Evolutionary conservation across 2,888 invertebrate species (phyloP), one percentile per base, ranked within the genome.

Genomic region (Pasiphila rectangulata): DNA sequence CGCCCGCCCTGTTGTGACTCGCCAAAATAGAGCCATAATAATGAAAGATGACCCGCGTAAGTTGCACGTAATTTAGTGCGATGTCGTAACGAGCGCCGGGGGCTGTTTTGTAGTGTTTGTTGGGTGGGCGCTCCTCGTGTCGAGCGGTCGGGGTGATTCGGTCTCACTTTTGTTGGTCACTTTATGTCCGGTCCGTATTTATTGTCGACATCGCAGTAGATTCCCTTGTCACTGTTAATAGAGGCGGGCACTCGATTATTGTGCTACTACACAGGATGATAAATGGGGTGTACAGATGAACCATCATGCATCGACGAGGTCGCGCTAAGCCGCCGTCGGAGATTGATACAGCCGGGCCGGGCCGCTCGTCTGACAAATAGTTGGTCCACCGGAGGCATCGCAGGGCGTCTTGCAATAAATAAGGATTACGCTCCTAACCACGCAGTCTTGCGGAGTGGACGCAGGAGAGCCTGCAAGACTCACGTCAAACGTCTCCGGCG

Each of bases 11-110:
- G 79, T 82, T 82, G 78, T 80, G 82, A 84, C 81, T 83, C 80
- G 85, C 85, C 85, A 86, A 88, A 86, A 86, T 86, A 86, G 75
- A 84, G 84, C 74, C 79, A 76, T 85, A 82, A 84, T 80, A 84
- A 84, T 86, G 83, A 83, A 79, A 79, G 79, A 85, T 83, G 77
- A 72, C 76, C 79, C 80, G 78, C 78, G 80, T 79, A 81, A 82
- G 74, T 85, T 79, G 74, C 65, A 66, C 73, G 79, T 82, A 75
- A 83, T 86, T 82, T 83, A 83, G 78, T 79, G 72, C 74, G 75
- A 77, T 78, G 69, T 75, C 69, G 69, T 77, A 76, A 79, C 76
- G 73, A 71, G 70, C 70, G 65, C 69, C 67, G 62, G 70, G 69
- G 78, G 75, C 67, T 59, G 63, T 57, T 64, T 61, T 59, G 67